Evolutionary conservation across 1,140 invertebrate genomes (phyloP), one percentile per base, ranked within the genome.

Genomic region (Saccostrea echinata): DNA sequence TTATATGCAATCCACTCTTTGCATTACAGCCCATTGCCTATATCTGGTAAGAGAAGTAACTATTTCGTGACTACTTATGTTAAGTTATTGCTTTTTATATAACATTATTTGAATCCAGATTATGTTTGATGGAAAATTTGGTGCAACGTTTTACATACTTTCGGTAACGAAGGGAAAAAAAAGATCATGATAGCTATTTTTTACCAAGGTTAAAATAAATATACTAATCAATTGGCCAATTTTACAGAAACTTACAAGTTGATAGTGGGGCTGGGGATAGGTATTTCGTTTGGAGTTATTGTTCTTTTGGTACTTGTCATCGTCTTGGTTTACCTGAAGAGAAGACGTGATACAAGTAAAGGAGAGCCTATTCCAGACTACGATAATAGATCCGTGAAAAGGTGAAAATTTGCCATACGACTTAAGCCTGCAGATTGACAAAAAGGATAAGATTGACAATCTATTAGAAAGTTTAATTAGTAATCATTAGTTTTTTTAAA

Each of bases 231-330:
- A 8, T 43, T 43, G 1, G 9, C 43, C 43, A 43, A 43, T 64
- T 76, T 33, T 76, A 16, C 68, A 76, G 68, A 76, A 16, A 76
- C 13, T 4, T 76, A 76, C 68, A 76, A 30, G 68, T 27, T 76
- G 30, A 76, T 33, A 33, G 3, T 76, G 1, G 68, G 68, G 33
- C 68, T 33, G 12, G 68, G 68, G 4, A 27, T 76, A 33, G 68
- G 68, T 16, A 76, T 76, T 76, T 13, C 68, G 27, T 18, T 76
- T 11, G 68, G 12, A 76, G 27, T 33, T 33, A 76, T 61, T 16
- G n/a, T 11, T 33, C 1, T 76, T 16, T 3, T 76, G 30, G 16
- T 9, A 33, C 11, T 30, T 30, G 27, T 30, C 24, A 30, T 76
- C 11, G 68, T 76, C 16, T 30, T 13, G 24, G 12, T 76, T 76